Conservation (phyloP, 2,113 vertebrate species). For the Alouatta palliata region DNA sequence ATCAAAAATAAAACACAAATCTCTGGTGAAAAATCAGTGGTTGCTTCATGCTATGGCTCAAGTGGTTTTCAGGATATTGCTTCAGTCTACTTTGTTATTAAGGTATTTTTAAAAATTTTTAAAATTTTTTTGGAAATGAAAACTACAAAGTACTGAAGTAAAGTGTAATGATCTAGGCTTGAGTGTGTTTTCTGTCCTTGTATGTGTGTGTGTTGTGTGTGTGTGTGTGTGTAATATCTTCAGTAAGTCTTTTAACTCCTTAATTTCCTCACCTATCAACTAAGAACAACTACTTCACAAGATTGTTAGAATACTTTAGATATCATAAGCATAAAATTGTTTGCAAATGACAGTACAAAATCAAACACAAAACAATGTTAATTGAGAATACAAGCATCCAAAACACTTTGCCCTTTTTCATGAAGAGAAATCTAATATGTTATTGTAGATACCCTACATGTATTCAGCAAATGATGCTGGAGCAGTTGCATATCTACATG, state of each 20-base stretch:
- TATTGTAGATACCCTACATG: background rate
- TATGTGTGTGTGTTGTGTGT: background rate
- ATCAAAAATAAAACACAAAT: background rate
- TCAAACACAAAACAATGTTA: background rate
- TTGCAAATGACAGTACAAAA: background rate
- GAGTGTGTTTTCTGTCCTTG: background rate
- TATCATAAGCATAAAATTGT: background rate
- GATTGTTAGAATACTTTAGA: background rate
- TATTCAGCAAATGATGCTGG: background rate
- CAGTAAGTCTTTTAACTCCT: background rate
- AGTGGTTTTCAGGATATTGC: background rate
- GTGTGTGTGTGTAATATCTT: background rate
- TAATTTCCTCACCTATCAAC: background rate
- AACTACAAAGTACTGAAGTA: background rate
- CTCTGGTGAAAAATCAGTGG: background rate
- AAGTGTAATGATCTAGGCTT: background rate
- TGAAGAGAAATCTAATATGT: background rate
- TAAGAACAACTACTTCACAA: background rate
- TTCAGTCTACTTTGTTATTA: background rate
- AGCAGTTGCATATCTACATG: background rate
- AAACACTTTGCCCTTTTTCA: background rate
- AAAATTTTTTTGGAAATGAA: background rate
- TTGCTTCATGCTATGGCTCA: background rate
- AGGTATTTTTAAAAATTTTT: background rate
- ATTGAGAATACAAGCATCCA: background rate